Evolutionary conservation across 2,113 vertebrate genomes (phyloP).

Genomic region (Rhinichthys klamathensis): DNA sequence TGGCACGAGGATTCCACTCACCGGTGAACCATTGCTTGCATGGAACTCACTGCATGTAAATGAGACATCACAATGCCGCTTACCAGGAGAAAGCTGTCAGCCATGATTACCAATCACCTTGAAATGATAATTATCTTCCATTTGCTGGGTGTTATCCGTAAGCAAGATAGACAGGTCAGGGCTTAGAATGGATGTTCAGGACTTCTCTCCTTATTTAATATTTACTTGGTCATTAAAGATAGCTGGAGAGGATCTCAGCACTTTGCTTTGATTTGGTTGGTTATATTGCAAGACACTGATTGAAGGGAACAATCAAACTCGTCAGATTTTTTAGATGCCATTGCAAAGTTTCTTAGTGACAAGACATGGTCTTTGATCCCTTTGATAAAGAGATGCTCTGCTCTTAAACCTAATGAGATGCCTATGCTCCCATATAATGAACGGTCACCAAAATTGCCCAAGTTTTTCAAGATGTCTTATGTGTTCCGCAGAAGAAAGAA

Average conservation of each 20-base stretch:
- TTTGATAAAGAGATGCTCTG: neutral
- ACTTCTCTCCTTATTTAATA: slow-evolving; percentile 36
- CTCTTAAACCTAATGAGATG: neutral
- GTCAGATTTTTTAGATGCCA: neutral
- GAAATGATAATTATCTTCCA: slow-evolving; percentile 55
- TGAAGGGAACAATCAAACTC: slow-evolving; percentile 16
- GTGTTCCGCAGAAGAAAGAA: neutral
- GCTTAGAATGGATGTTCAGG: slow-evolving; percentile 32
- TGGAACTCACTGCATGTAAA: slow-evolving; percentile 21
- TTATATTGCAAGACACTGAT: slow-evolving; percentile 30
- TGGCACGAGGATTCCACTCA: slow-evolving; percentile 5
- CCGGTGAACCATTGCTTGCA: neutral
- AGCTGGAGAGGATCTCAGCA: slow-evolving; percentile 9
- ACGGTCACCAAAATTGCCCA: neutral
- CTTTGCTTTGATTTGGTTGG: slow-evolving; percentile 33
- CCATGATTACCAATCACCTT: slow-evolving; percentile 49
- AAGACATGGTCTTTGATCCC: neutral
- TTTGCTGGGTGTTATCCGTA: slow-evolving; percentile 35
- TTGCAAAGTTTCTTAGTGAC: slow-evolving; percentile 1
- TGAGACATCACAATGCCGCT: slow-evolving; percentile 40
- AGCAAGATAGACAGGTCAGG: slow-evolving; percentile 47
- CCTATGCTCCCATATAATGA: neutral
- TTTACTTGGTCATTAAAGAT: slow-evolving; percentile 45
- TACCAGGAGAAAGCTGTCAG: slow-evolving; percentile 31
- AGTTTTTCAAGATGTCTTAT: neutral